Conservation (phyloP, 2,113 vertebrate genomes). For the Ptilorrhoa leucosticta region DNA sequence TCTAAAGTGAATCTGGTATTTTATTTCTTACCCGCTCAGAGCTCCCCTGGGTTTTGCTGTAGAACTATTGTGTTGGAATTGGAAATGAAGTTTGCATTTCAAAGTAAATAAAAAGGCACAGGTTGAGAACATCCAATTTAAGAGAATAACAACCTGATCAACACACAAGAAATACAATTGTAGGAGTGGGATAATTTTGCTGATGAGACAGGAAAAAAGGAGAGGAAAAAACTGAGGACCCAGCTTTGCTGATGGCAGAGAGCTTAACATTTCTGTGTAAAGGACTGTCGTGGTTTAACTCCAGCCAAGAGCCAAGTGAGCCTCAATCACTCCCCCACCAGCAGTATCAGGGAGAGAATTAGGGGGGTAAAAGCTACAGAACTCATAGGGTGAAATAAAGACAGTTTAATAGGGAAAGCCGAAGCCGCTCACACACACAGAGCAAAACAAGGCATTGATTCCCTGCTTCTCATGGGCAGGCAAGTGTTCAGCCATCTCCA, state of each 20-base stretch:
- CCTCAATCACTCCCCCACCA: neutral
- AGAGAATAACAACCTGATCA: neutral
- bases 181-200: neutral
- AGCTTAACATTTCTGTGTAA: neutral
- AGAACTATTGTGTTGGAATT: neutral
- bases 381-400: neutral
- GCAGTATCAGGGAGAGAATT: neutral
- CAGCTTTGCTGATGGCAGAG: neutral
- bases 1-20: neutral
- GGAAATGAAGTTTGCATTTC: neutral
- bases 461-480: neutral
- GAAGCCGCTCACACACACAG: neutral
- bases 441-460: neutral
- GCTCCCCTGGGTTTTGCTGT: neutral
- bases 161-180: neutral
- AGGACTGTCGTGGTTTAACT: neutral
- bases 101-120: neutral
- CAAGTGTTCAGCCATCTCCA: neutral
- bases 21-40: neutral
- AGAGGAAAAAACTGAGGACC: neutral
- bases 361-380: neutral
- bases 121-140: neutral
- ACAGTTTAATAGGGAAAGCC: neutral
- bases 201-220: neutral
- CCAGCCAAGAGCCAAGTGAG: neutral